Conservation (phyloP, 2,888 invertebrate species). For the Coenonympha arcania region DNA sequence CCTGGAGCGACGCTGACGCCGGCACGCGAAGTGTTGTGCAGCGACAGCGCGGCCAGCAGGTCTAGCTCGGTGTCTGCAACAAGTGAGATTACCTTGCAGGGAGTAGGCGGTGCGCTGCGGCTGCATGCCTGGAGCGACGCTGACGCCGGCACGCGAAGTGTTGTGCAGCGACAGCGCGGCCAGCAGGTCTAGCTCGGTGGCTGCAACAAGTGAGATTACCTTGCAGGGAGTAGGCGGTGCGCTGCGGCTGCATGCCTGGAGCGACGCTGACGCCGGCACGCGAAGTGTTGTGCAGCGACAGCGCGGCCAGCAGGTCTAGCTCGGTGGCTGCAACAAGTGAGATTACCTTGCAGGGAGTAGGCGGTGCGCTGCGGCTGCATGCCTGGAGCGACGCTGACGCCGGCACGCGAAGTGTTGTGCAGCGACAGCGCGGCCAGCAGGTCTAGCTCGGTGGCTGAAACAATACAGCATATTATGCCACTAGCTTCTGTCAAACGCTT, state of each 20-base stretch:
- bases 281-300: slow-evolving; percentile 84
- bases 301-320: slow-evolving; percentile 57
- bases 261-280: slow-evolving; percentile 80
- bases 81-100: slow-evolving; percentile 77
- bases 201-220: slow-evolving; percentile 57
- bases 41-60: slow-evolving; percentile 76
- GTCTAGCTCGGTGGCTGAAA: slow-evolving; percentile 70
- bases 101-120: slow-evolving; percentile 81
- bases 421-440: slow-evolving; percentile 85
- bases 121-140: slow-evolving; percentile 78
- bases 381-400: slow-evolving; percentile 78
- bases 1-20: slow-evolving; percentile 80
- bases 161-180: slow-evolving; percentile 84
- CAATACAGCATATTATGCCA: background rate
- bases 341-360: slow-evolving; percentile 80
- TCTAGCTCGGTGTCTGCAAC: background rate
- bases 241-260: slow-evolving; percentile 79
- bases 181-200: background rate
- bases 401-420: slow-evolving; percentile 82
- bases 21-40: slow-evolving; percentile 82
- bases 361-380: slow-evolving; percentile 81
- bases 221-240: slow-evolving; percentile 82
- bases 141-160: slow-evolving; percentile 81
- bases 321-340: background rate
- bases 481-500: too few relatives aligned